phyloP scores from a whole-genome alignment of 1,140 invertebrate genomes.

The Sinonovacula constricta region DNA sequence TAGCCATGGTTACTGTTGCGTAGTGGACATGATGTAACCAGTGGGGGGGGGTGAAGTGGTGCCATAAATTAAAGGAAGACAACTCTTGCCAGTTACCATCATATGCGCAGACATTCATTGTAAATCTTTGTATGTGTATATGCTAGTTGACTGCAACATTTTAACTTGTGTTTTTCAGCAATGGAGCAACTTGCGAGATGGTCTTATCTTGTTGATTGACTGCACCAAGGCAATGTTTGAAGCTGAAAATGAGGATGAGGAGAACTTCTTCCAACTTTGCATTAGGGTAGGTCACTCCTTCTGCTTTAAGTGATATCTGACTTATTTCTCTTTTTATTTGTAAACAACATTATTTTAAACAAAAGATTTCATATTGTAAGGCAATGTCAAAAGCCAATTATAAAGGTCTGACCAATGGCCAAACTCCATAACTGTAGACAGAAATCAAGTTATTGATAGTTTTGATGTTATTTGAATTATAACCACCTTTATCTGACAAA shows the following conservation, averaged over 20 bases:
- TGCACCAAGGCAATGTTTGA: slow-evolving; percentile 79
- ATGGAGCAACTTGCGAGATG: slow-evolving; percentile 72
- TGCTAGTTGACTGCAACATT: no score
- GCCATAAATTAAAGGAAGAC: no score
- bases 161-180: no score
- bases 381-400: not conserved
- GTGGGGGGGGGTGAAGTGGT: no score
- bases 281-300: slow-evolving; percentile 68
- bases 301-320: not conserved
- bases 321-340: not conserved
- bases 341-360: no score
- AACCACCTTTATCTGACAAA: not conserved
- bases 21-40: no score
- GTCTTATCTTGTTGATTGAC: slow-evolving; percentile 79
- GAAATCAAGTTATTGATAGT: not conserved
- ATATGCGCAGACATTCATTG: no score
- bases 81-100: no score
- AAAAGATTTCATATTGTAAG: not conserved
- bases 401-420: not conserved
- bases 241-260: slow-evolving; percentile 65
- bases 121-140: no score
- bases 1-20: no score
- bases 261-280: slow-evolving; percentile 74
- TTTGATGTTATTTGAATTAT: not conserved
- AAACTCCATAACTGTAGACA: not conserved